Percentiles rank a stretch among this genome's conserved stretches.
These are phyloP conservation scores for Dromococcyx pavoninus DNA, from an alignment of 2,797 vertebrate genomes.

Conservation along the genomic window DNA sequence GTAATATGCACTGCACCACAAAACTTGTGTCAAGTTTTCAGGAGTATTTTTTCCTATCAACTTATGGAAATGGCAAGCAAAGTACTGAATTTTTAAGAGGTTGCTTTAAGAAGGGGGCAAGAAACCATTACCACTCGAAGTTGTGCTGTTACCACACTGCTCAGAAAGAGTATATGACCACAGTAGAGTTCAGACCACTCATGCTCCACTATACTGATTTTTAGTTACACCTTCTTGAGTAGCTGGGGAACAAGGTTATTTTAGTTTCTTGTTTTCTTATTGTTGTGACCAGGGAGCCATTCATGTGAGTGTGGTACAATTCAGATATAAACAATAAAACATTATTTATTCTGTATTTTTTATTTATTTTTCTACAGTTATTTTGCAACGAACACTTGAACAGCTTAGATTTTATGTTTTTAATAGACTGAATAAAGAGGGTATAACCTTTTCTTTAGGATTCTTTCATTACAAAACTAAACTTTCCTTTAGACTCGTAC, in stretches of 20 bases:
- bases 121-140: neutral
- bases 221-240: neutral
- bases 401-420: neutral
- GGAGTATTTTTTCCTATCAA: neutral
- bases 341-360: neutral
- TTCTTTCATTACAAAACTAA: neutral
- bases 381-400: neutral
- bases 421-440: neutral
- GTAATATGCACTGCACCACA: neutral
- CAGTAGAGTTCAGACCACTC: neutral
- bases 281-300: neutral
- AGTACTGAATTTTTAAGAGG: neutral
- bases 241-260: neutral
- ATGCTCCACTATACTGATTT: neutral
- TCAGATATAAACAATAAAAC: neutral
- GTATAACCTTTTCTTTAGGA: neutral
- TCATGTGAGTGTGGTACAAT: neutral
- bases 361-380: neutral
- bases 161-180: neutral
- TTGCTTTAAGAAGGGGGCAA: neutral
- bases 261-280: neutral
- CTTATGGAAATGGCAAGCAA: neutral
- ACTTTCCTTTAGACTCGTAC: fast-evolving
- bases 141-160: neutral
- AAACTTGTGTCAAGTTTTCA: neutral